Evolutionary conservation across 2,797 vertebrate species (phyloP), one percentile per base, ranked within the genome.

Genomic region (Falco novaeseelandiae): DNA sequence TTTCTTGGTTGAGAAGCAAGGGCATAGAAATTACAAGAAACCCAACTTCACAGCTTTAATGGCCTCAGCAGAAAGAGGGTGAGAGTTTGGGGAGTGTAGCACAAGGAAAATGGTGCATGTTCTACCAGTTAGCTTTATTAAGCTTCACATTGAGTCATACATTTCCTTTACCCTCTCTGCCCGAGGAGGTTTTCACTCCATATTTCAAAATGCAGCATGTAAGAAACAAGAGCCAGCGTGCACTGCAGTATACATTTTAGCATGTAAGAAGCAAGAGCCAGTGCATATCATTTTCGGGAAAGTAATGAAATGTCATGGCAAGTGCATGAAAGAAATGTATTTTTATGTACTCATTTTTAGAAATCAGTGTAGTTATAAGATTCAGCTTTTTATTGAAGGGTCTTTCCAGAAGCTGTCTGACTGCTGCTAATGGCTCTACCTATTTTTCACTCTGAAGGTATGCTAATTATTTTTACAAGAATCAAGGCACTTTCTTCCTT

Each of bases 1-100:
- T 96, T 96, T 96, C 83, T 94, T 96, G 67, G 15, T 74, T 70
- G 85, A 96, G 92, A 96, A 97, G 51, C 8, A 6, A 65, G 91
- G 71, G 84, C 82, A 65, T 66, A 89, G 76, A 94, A 91, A 94
- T 95, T 81, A 80, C 86, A 91, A 91, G 93, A 94, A 97, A 71
- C 84, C 40, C 30, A 94, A 58, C 73, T 70, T n/a, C 65, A 54
- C 27, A 70, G 32, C 52, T 89, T 81, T 55, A 81, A 36, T 62
- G 70, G 58, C 65, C 61, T 83, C 61, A 44, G 22, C 62, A 65
- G 69, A 71, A 78, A 29, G n/a, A 63, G 76, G 8, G 23, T 42
- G 52, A 69, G 85, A 82, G 58, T 78, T 83, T 81, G 36, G 27
- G 79, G 61, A 79, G 49, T 0, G 0, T 51, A 67, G 15, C 61